Evolutionary conservation across 2,888 invertebrate species (phyloP).

Genomic region (Eupithecia abbreviata): DNA sequence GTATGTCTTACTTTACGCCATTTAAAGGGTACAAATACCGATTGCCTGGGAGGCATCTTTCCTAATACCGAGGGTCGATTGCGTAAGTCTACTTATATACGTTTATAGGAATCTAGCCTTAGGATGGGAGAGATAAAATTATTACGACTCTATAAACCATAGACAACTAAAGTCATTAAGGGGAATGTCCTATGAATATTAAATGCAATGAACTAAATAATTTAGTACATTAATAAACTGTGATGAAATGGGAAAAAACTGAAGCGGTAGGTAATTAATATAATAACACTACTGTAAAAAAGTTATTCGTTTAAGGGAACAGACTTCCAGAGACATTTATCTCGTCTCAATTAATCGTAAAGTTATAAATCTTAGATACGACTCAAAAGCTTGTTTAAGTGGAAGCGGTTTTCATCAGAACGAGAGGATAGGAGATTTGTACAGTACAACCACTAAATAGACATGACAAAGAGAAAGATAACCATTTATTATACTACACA

Average conservation of each 20-base stretch:
- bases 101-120: slow-evolving; percentile 7
- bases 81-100: neutral
- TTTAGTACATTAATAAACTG: neutral
- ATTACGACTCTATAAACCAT: slow-evolving; percentile 27
- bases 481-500: neutral
- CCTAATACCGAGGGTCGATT: neutral
- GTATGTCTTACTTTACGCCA: neutral
- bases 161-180: slow-evolving; percentile 21
- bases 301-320: neutral
- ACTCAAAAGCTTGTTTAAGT: neutral
- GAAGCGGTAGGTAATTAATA: neutral
- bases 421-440: neutral
- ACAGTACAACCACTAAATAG: neutral
- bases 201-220: slow-evolving; percentile 17
- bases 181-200: slow-evolving; percentile 28
- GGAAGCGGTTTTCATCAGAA: neutral
- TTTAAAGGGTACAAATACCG: neutral
- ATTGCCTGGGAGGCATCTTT: slow-evolving; percentile 30
- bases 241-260: neutral
- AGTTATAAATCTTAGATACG: neutral
- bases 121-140: slow-evolving; percentile 18
- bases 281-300: neutral
- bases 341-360: neutral
- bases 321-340: neutral
- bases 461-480: neutral